These are phyloP conservation scores for Agonum fuliginosum DNA, from an alignment of 2,888 invertebrate species.

Conservation along the genomic window DNA sequence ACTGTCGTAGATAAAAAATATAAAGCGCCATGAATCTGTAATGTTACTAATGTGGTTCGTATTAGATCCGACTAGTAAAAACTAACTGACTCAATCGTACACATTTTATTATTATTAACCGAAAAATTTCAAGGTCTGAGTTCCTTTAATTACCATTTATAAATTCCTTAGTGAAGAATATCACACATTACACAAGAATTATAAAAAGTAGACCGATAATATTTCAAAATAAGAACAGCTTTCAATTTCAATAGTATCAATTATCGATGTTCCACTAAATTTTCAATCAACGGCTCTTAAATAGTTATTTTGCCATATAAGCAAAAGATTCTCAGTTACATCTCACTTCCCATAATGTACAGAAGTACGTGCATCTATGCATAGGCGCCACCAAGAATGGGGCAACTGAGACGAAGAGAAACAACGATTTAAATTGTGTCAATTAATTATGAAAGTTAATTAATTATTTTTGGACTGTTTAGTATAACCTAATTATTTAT, in stretches of 20 bases:
- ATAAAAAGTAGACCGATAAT: conserved; percentile 34
- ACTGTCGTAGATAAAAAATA: too few species aligned
- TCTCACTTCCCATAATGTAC: conserved; percentile 33
- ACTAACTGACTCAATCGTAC: too few species aligned
- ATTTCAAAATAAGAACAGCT: conserved; percentile 30
- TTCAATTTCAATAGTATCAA: conserved; percentile 43
- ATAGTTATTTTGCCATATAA: conserved; percentile 28
- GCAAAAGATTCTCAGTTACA: conserved; percentile 19
- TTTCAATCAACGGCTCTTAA: conserved; percentile 15
- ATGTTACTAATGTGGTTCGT: too few species aligned
- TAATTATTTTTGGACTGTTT: too few species aligned
- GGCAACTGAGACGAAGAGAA: too few species aligned
- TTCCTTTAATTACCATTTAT: background rate
- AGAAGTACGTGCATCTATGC: too few species aligned
- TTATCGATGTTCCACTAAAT: conserved; percentile 40
- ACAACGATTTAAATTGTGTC: too few species aligned
- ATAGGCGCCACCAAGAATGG: too few species aligned
- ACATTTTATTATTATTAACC: background rate
- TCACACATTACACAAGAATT: conserved; percentile 14
- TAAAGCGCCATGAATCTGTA: too few species aligned
- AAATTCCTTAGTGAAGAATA: background rate
- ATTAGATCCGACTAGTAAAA: too few species aligned
- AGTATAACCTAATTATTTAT: too few species aligned
- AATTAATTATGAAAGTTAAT: too few species aligned
- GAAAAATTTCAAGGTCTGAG: background rate